Base-by-base conservation (phyloP, 2,888 invertebrate species). In the Ectemnius lituratus region DNA sequence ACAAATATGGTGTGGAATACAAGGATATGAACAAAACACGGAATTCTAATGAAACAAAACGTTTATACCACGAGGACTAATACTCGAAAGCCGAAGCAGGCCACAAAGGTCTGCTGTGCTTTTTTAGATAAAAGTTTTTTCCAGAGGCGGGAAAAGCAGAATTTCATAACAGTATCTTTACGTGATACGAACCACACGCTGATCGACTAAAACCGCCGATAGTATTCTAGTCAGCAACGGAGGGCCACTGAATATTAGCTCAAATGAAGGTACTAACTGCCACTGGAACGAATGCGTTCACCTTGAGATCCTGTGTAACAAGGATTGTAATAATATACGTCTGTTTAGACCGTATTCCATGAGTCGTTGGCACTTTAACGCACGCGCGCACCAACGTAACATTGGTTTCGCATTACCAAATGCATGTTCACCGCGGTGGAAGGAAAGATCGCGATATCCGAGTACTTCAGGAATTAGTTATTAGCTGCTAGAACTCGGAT, bases 191-290 rank as follows among this genome's bases (percentile, higher is more conserved):
- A 67, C 67, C 20, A n/a, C 49, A 46, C n/a, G 6, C 28, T 70
- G 16, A 57, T 46, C 62, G 11, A 11, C 37, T 37, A 37, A 37
- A 37, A 37, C 37, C 37, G 2, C n/a, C 46, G 62, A 59, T 60
- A 56, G 47, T 60, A 60, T 28, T 58, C 47, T 74, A 72, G 28
- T 56, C 23, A 23, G 18, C 57, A n/a, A 49, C 8, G 47, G 28
- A 60, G 57, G 64, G 14, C 23, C 37, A 58, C 27, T 20, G 58
- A 75, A 68, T 82, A 65, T 72, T 78, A 82, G 83, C 81, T 85
- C 83, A 70, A 83, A 79, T 81, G 81, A 81, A 85, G 79, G 79
- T 84, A 85, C 81, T 75, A 83, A 88, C 87, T 88, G 86, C 87
- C 88, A 84, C 79, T 85, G 69, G 75, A 84, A 80, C 79, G 69